Evolutionary conservation across 2,888 invertebrate genomes (phyloP).

Genomic region (Panzeria rudis): DNA sequence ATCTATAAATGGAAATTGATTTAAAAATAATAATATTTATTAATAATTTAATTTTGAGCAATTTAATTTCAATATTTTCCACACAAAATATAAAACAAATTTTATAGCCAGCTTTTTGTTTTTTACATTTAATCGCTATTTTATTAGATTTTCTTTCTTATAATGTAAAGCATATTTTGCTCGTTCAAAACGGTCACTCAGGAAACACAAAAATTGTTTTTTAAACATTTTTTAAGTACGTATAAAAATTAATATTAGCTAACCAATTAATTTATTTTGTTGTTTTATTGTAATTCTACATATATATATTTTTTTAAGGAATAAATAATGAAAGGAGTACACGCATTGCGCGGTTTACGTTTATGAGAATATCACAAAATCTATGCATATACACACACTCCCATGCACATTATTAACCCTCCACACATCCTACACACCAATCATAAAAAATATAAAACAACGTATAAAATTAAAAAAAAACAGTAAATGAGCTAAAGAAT

Average conservation of each 20-base stretch:
- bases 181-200: neutral
- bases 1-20: conserved; percentile 10
- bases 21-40: neutral
- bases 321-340: conserved; percentile 52
- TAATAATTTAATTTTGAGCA: neutral
- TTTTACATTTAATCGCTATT: neutral
- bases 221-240: neutral
- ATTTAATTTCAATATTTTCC: too few species aligned
- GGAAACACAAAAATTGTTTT: neutral
- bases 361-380: conserved; percentile 53
- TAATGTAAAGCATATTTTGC: neutral
- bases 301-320: conserved; percentile 9
- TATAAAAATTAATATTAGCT: conserved; percentile 9
- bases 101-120: neutral
- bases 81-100: neutral
- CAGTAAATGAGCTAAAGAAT: conserved; percentile 48
- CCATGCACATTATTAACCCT: neutral
- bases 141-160: neutral
- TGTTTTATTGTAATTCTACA: conserved; percentile 10
- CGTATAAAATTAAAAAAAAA: conserved; percentile 6
- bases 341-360: conserved; percentile 58
- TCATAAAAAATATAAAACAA: conserved; percentile 57
- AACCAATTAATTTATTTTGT: neutral
- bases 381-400: conserved; percentile 18
- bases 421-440: conserved; percentile 48